These are phyloP conservation scores for Machimus rusticus DNA, from an alignment of 2,888 invertebrate species.

Conservation along the genomic window DNA sequence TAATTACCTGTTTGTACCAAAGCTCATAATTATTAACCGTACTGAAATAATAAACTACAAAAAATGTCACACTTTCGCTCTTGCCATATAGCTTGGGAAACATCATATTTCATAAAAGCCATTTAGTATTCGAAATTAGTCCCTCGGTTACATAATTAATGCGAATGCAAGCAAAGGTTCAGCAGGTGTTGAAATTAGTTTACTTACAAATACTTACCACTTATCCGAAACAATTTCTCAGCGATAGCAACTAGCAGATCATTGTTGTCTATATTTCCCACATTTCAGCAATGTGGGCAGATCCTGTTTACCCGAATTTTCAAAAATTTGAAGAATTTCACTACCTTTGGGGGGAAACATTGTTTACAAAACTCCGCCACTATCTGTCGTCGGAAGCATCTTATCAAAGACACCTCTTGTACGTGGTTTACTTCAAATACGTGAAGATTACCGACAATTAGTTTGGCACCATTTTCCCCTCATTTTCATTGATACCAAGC, in stretches of 20 bases:
- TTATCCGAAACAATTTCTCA: background rate
- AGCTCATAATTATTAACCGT: background rate
- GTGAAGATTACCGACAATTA: slow-evolving; percentile 26
- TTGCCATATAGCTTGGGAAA: background rate
- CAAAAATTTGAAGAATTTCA: background rate
- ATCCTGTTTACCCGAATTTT: background rate
- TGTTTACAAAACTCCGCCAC: background rate
- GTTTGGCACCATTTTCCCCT: slow-evolving; percentile 28
- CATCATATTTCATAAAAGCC: background rate
- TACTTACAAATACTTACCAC: background rate
- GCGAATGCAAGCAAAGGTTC: background rate
- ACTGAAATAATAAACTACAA: background rate
- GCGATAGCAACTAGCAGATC: background rate
- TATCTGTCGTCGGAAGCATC: background rate
- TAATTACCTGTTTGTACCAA: no score
- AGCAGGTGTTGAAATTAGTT: background rate
- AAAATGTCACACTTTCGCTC: background rate
- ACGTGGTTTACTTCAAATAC: slow-evolving; percentile 22
- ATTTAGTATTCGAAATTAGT: background rate
- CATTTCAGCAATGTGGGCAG: background rate
- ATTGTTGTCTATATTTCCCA: background rate
- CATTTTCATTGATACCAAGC: slow-evolving; percentile 27
- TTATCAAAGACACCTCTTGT: background rate
- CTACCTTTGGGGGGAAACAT: background rate
- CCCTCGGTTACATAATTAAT: background rate